Conservation (phyloP, 2,797 vertebrate species). For the Helarctos malayanus region DNA sequence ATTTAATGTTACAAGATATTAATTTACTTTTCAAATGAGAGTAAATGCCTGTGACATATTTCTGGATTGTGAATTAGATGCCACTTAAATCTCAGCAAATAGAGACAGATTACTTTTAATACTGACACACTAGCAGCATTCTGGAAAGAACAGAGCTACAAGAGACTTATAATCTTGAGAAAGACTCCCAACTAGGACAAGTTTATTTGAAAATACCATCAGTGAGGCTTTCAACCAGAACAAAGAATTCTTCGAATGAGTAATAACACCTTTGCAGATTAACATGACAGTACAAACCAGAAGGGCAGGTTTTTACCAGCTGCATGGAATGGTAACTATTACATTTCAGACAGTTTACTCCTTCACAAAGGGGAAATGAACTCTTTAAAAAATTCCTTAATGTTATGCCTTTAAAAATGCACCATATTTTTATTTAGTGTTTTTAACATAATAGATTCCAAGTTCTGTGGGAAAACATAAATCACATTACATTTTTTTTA, state of each 20-base stretch:
- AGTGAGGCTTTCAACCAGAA: constrained; percentile 86
- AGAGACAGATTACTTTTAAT: constrained; percentile 25
- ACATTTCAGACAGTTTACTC: constrained; percentile 38
- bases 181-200: constrained; percentile 76
- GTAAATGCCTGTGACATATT: constrained; percentile 1
- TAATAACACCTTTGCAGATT: constrained; percentile 87
- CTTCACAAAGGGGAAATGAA: constrained; percentile 67
- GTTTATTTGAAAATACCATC: constrained; percentile 85
- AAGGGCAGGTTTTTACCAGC: constrained; percentile 88
- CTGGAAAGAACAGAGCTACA: constrained; percentile 75
- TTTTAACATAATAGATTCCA: neutral
- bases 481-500: neutral
- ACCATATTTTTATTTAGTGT: neutral
- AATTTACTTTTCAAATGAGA: constrained; percentile 62
- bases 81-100: neutral
- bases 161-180: constrained; percentile 78
- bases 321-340: constrained; percentile 83
- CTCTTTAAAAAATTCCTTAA: neutral
- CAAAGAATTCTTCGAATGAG: constrained; percentile 88
- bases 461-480: constrained; percentile 14
- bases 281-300: constrained; percentile 86
- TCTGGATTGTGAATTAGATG: constrained; percentile 36
- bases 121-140: constrained; percentile 62
- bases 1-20: constrained; percentile 30
- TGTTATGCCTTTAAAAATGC: constrained; percentile 8